Base-by-base conservation (phyloP, 1,140 invertebrate genomes). In the Leptoteleia sp. region DNA sequence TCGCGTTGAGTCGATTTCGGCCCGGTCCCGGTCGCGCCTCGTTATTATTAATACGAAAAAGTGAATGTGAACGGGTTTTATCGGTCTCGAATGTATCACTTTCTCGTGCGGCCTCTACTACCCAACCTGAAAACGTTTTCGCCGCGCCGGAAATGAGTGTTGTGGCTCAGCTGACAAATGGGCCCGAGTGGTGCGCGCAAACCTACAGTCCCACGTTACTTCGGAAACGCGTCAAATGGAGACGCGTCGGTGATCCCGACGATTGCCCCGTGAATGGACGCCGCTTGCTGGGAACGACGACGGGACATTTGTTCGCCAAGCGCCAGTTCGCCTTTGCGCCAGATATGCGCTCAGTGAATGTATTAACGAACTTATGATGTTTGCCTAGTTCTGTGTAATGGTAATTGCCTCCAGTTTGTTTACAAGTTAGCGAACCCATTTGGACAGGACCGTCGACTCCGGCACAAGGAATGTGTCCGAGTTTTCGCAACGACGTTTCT, bases 11-110 rank as follows among this genome's bases (percentile, higher is more conserved):
- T 67, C 11, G 35, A 54, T n/a, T 42, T 25, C 22, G 22, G 22
- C 22, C 22, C 3, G 22, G 22, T 25, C 6, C 22, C 3, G 22
- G 22, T 68, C 17, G 5, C 35, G 22, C 3, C 22, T 3, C n/a
- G n/a, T 70, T 27, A 13, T 62, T 73, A 50, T 68, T 16, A 43
- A 33, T 16, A 70, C 52, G 65, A 80, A 71, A 70, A 75, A 76
- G 73, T 78, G 79, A 81, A 79, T 77, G 75, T 81, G 79, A 81
- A 68, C 70, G 71, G 45, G 61, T 76, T 61, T 76, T 47, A 48
- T 76, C 65, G 40, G 57, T 48, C 59, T 67, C 40, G 59, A 68
- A 67, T 80, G 78, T 72, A 78, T 81, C 65, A 77, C 76, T 81
- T 81, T 81, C 79, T 76, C 79, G 42, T 62, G 47, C 71, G 22